Conservation (phyloP, 2,797 vertebrate genomes). For the Spinus olivaceus region DNA sequence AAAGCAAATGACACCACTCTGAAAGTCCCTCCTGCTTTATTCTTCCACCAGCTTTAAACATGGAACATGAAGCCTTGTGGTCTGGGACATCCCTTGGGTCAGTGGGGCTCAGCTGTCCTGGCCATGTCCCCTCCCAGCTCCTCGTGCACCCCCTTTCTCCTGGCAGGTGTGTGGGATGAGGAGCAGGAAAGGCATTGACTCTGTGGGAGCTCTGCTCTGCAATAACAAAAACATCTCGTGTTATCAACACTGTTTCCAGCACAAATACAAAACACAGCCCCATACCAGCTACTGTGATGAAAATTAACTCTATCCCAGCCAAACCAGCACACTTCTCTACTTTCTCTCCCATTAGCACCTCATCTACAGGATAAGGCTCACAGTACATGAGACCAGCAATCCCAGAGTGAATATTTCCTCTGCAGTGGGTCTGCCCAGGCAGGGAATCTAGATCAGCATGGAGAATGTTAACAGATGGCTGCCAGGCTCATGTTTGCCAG, state of each 20-base stretch:
- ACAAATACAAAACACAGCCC: background rate
- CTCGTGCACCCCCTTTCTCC: background rate
- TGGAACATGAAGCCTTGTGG: background rate
- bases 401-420: background rate
- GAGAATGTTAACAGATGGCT: background rate
- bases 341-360: background rate
- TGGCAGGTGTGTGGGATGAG: background rate
- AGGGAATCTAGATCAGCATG: background rate
- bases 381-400: background rate
- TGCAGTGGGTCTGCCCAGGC: background rate
- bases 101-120: background rate
- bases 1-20: background rate
- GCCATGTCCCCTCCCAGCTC: background rate
- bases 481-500: background rate
- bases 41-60: background rate
- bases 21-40: background rate
- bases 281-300: background rate
- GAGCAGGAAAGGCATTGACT: background rate
- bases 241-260: background rate
- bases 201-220: background rate
- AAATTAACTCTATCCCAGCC: background rate
- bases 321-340: background rate
- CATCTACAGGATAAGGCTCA: background rate
- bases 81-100: background rate
- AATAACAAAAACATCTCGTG: background rate